Conservation (phyloP, 1,140 invertebrate genomes). For the Diabrotica undecimpunctata region DNA sequence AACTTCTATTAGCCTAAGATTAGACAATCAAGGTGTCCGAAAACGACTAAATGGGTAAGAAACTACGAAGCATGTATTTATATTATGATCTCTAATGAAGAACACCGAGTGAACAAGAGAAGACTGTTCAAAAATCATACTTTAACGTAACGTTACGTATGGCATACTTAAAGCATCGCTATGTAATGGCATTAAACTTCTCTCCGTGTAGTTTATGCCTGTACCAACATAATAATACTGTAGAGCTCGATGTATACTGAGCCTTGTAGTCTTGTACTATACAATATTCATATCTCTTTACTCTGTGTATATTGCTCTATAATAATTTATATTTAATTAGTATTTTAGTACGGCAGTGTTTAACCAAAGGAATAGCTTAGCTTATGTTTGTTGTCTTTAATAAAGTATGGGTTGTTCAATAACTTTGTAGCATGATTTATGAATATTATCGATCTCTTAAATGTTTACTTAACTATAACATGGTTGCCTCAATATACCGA, state of each 20-base stretch:
- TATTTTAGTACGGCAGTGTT: conserved; percentile 22
- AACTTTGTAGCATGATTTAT: conserved; percentile 30
- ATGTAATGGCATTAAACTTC: too few species aligned
- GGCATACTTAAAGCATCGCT: too few species aligned
- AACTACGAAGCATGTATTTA: too few species aligned
- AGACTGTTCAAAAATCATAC: too few species aligned
- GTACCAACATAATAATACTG: conserved; percentile 7
- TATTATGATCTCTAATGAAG: too few species aligned
- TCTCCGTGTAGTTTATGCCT: too few species aligned
- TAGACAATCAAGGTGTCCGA: too few species aligned
- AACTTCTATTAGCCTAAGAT: too few species aligned
- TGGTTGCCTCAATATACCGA: conserved; percentile 18
- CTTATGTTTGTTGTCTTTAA: conserved; percentile 23
- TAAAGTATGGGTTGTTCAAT: conserved; percentile 23
- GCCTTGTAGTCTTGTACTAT: conserved; percentile 9
- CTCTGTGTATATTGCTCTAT: conserved; percentile 14
- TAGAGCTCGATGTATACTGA: conserved; percentile 6
- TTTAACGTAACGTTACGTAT: too few species aligned
- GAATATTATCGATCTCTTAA: conserved; percentile 26
- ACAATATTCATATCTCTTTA: conserved; percentile 20
- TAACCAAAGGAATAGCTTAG: conserved; percentile 22
- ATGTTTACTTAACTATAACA: conserved; percentile 27
- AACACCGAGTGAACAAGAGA: too few species aligned
- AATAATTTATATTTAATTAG: conserved; percentile 26
- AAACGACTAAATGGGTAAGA: too few species aligned